Base-by-base conservation (phyloP, 2,113 vertebrate species). In the Gymnogyps californianus region DNA sequence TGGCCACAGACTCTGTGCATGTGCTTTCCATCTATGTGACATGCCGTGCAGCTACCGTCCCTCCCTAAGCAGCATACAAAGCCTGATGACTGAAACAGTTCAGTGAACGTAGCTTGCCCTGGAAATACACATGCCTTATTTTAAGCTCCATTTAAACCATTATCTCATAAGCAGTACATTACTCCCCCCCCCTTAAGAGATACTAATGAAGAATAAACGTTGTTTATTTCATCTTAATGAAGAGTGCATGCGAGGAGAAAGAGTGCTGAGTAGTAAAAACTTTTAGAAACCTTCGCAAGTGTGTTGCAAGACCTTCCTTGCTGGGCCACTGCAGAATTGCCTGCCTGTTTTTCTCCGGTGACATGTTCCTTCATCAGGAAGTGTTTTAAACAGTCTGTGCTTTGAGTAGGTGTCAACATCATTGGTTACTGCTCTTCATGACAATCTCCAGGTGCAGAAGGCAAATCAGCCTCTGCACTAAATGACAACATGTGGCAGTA, bases 131-230 rank as follows among this genome's bases (percentile, higher is more conserved):
- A 12, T 12, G 32, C 11, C 16, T 76, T 83, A 31, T 47, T 76
- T 86, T 66, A 62, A 80, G 14, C 16, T 42, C 2, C 2, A 1
- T 83, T 70, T 92, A 76, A 86, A 80, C 7, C 7, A 20, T 24
- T 44, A 36, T 26, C 26, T 88, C 58, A 44, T 10, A 69, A 61
- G 24, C 28, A 90, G 29, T 10, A 38, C 7, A 17, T 55, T 6
- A 0, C 6, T 3, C 1, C 1, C 1, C 4, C 13, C 6, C 42
- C 13, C 17, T 32, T 24, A 16, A 61, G 46, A 87, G 54, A 81
- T 46, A 72, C 38, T 87, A 70, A 75, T 51, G 52, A 92, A 65
- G 31, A 89, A 84, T 24, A 87, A 61, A 69, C 13, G 71, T 11
- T 28, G 16, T 59, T 86, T 74, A 78, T 72, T 93, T 49, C 55